Evolutionary conservation across 1,140 invertebrate species (phyloP), one percentile per base, ranked within the genome.

Genomic region (Scaptomyza graminum): DNA sequence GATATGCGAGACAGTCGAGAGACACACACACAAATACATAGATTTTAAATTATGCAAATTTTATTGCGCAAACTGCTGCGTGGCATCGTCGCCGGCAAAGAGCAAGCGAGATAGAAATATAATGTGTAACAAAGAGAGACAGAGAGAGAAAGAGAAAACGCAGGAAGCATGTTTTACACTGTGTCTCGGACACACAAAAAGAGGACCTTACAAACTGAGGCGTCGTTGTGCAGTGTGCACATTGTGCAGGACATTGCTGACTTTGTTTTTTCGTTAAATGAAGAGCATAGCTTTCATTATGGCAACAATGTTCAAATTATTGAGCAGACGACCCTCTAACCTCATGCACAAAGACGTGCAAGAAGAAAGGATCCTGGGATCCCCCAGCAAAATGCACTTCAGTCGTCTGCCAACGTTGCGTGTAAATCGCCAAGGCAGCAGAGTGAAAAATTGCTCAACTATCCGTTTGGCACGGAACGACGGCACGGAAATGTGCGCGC

Each of bases 281-380:
- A 90, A 78, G 79, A 90, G 87, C 87, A 90, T 90, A 90, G 88
- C 88, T 90, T 90, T 90, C 88, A 89, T 90, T 90, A 90, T 79
- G 69, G 83, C 84, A 90, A 90, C 89, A 90, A 88, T 90, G 88
- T 90, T 87, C 67, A 90, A 90, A 90, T 90, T 90, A 90, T 90
- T 90, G 81, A 83, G 78, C 79, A 85, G 55, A 67, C 70, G 56
- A 73, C 70, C 65, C 59, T 51, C 37, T 13, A 43, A 28, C 31
- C 31, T 34, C 52, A 70, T 56, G 5, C 63, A 59, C 46, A 67
- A 76, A 63, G 31, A 31, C 5, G 28, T 31, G 5, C 0, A n/a
- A 41, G 44, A 37, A 46, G 46, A 41, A 18, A 52, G 18, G 34
- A 73, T 62, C 37, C 65, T 55, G 51, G 15, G 47, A 65, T 59